Base-by-base conservation (phyloP, 2,113 vertebrate species). In the Chamaea fasciata region DNA sequence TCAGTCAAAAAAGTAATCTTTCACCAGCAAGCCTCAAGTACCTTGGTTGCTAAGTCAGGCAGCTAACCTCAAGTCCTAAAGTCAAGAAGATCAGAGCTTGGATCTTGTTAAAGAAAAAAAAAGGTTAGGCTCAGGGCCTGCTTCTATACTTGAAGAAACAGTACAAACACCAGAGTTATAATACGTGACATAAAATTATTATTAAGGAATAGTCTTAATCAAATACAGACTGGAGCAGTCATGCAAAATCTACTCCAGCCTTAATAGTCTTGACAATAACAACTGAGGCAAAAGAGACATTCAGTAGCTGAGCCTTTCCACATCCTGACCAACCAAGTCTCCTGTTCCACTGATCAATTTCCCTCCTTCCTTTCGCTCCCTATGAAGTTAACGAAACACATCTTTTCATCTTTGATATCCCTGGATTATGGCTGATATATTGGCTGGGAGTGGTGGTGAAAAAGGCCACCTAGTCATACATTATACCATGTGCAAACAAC, bases 281-380 rank as follows among this genome's bases (percentile, higher is more conserved):
- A 35, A 60, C 10, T 31, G 41, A 60, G 30, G 35, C 4, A 85
- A 56, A 78, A 55, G 22, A 7, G 6, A 28, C 23, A 60, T 60
- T 81, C 37, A 37, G 60, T 6, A 85, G 39, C 33, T 64, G 60
- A 65, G 44, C 20, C 63, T 33, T 78, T 46, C 18, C 42, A 74
- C 8, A 6, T 23, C 49, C 41, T 70, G 23, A 6, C 3, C 28
- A 83, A 70, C 8, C 30, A 94, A 42, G 17, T 65, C 35, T 20
- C 37, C 18, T 1, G 0, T 13, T 30, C 13, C 41, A 53, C 0
- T 63, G 22, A 57, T n/a, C 28, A 67, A 80, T 0, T 79, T 65
- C 12, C 30, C 33, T 4, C 42, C 35, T 52, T 87, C 27, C 39
- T 80, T 80, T 73, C 64, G 23, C 56, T 83, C 67, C 19, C 5